Percentiles rank a stretch among this genome's conserved stretches.
phyloP scores from a whole-genome alignment of 2,113 vertebrate species.

The Origma solitaria region DNA sequence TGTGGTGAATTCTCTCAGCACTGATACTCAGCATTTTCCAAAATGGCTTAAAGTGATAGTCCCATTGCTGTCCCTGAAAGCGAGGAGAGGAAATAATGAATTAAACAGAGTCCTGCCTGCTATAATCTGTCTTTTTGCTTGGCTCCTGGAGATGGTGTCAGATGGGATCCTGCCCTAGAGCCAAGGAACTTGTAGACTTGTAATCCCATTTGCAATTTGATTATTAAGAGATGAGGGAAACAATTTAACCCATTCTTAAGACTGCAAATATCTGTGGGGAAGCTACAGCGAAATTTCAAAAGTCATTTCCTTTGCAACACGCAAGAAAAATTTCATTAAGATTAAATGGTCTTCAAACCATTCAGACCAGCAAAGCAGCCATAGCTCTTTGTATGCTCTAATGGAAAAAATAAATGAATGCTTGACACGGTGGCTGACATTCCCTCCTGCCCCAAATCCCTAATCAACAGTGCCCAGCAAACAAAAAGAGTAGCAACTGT shows the following conservation, averaged over 20 bases:
- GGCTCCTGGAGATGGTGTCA: background rate
- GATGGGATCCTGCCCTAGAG: background rate
- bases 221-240: background rate
- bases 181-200: background rate
- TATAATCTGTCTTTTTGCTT: background rate
- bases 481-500: background rate
- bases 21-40: slow-evolving; percentile 40
- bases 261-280: background rate
- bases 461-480: background rate
- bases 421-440: background rate
- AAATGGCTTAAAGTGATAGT: slow-evolving; percentile 44
- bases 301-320: background rate
- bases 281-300: background rate
- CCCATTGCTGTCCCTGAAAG: slow-evolving; percentile 51
- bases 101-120: background rate
- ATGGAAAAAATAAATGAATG: background rate
- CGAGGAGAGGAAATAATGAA: background rate
- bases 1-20: background rate
- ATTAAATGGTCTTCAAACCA: background rate
- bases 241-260: background rate
- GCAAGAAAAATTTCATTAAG: background rate
- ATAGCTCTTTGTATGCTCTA: background rate
- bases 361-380: background rate
- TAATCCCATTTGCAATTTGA: background rate
- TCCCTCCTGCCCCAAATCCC: background rate